Conservation (phyloP, 2,113 vertebrate species). For the Corydoras sp. region DNA sequence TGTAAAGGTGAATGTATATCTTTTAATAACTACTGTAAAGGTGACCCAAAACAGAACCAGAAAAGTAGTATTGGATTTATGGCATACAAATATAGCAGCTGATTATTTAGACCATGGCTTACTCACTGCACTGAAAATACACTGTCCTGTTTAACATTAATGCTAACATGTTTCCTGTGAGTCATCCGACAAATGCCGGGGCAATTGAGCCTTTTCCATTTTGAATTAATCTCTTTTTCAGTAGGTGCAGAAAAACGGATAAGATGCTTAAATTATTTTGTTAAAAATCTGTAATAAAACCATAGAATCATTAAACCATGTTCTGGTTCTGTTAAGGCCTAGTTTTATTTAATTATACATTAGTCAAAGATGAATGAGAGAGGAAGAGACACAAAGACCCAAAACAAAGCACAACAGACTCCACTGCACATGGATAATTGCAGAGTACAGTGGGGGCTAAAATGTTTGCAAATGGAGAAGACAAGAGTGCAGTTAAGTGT, state of each 20-base stretch:
- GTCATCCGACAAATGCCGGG: background rate
- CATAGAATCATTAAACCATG: too few species aligned
- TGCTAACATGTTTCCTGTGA: constrained; percentile 4
- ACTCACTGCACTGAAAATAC: background rate
- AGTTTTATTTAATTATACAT: too few species aligned
- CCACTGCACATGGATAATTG: background rate
- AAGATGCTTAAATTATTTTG: too few species aligned
- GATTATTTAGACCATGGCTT: background rate
- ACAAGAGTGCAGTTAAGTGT: background rate
- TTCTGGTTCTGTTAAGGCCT: constrained; percentile 4
- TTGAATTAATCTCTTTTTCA: background rate
- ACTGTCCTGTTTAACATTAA: constrained; percentile 1
- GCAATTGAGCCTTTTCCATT: background rate
- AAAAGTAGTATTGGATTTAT: background rate
- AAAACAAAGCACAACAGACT: constrained; percentile 8
- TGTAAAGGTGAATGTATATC: too few species aligned
- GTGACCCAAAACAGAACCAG: too few species aligned
- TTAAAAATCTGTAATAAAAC: too few species aligned
- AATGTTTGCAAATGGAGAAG: constrained; percentile 11
- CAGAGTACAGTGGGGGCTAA: background rate
- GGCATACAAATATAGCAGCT: background rate
- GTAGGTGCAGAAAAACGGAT: background rate
- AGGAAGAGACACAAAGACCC: background rate
- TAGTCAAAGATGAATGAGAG: background rate
- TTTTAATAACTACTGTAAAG: too few species aligned